Base-by-base conservation (phyloP, 2,113 vertebrate species). In the Hystrix cristata region DNA sequence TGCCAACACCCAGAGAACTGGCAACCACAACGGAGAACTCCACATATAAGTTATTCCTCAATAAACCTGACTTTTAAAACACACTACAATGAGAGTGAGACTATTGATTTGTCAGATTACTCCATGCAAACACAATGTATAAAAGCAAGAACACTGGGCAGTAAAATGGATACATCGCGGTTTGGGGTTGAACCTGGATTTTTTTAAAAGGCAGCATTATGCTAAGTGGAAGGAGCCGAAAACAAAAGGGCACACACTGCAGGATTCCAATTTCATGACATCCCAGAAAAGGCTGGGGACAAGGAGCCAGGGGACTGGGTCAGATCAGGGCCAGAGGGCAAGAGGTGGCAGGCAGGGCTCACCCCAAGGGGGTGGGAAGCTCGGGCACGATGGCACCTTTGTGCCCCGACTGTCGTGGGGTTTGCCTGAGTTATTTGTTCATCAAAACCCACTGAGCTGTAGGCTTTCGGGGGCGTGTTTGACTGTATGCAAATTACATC, bases 401-500 rank as follows among this genome's bases (percentile, higher is more conserved):
- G n/a, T 2, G 0, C 74, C 76, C 84, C 25, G 15, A 69, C 11
- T 34, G 3, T 10, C 10, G 34, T 16, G 67, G 23, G 4, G 29
- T 21, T 65, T 79, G 23, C 29, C n/a, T 31, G 48, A 53, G 71
- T 65, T 16, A 14, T 10, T 31, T 65, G 2, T 55, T 78, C 94
- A 85, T 88, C 81, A 38, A 60, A 90, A 60, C 78, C 79, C n/a
- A 60, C 3, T 0, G 43, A 81, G n/a, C 31, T 11, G 14, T 15
- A 7, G 0, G 0, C 31, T 89, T 60, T 21, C 51, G 85, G 19
- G 23, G 38, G 71, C 60, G 27, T 16, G 31, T 86, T 48, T 64
- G 43, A 51, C 82, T 89, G 34, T 81, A 85, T 81, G 57, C 60
- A 91, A 96, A 94, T 91, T 76, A 21, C 8, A 14, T 67, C 94